Percentiles rank a stretch among this genome's conserved stretches.
Conservation (phyloP, 2,113 vertebrate species). For the Anolis sagrei region DNA sequence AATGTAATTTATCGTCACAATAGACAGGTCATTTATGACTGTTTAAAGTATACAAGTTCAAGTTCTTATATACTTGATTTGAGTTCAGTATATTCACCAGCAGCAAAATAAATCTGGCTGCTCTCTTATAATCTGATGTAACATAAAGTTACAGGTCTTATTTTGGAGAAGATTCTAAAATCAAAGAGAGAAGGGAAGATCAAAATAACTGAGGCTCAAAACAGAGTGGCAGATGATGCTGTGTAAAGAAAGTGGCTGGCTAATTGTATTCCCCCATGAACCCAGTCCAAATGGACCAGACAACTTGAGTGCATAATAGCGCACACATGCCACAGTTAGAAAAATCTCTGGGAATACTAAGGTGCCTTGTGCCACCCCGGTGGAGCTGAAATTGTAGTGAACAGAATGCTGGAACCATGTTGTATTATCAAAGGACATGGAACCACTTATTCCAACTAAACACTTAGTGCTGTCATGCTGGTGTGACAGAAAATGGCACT, state of each 20-base stretch:
- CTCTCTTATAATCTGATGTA: constrained; percentile 4
- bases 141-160: neutral
- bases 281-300: constrained; percentile 76
- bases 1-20: constrained; percentile 13
- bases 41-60: neutral
- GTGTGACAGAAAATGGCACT: constrained; percentile 90
- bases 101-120: constrained; percentile 6
- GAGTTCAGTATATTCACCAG: constrained; percentile 12
- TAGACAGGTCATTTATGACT: neutral
- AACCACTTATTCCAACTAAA: constrained; percentile 89
- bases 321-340: constrained; percentile 76
- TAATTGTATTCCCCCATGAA: constrained; percentile 74
- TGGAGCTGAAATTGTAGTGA: constrained; percentile 80
- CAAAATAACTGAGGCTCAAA: constrained; percentile 53
- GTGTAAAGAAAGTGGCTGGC: constrained; percentile 65
- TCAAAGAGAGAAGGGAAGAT: constrained; percentile 35
- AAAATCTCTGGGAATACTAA: constrained; percentile 82
- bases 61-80: neutral
- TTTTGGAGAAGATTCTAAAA: constrained; percentile 41
- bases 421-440: constrained; percentile 89
- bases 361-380: constrained; percentile 74
- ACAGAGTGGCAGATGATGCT: constrained; percentile 55
- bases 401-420: constrained; percentile 83
- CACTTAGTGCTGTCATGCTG: constrained; percentile 88
- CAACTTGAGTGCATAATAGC: constrained; percentile 76